Evolutionary conservation across 2,113 vertebrate genomes (phyloP).

Genomic region (Salvelinus alpinus): DNA sequence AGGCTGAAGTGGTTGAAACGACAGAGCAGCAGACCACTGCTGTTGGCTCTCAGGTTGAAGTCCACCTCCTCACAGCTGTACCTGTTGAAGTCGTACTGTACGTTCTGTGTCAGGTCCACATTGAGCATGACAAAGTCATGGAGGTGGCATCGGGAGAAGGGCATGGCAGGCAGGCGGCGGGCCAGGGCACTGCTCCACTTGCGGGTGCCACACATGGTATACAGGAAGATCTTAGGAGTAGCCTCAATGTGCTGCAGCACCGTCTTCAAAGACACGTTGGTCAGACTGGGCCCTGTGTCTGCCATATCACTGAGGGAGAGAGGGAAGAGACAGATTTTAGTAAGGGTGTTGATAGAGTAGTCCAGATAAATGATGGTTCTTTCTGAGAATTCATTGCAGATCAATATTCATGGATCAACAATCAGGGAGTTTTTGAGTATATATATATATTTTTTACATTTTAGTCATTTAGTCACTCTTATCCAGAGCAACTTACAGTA

Average conservation of each 20-base stretch:
- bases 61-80: constrained; percentile 97
- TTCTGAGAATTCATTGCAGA: too few species aligned
- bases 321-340: neutral
- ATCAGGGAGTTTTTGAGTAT: too few species aligned
- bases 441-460: too few species aligned
- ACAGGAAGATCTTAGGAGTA: constrained; percentile 91
- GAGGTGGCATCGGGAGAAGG: constrained; percentile 91
- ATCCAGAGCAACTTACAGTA: too few species aligned
- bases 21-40: constrained; percentile 90
- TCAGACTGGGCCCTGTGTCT: constrained; percentile 72
- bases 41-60: constrained; percentile 93
- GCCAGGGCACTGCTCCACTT: constrained; percentile 89
- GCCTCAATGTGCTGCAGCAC: constrained; percentile 92
- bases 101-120: constrained; percentile 93
- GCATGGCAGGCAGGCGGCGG: constrained; percentile 51
- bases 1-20: constrained; percentile 95
- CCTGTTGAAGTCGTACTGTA: constrained; percentile 96
- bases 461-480: too few species aligned
- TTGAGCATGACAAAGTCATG: constrained; percentile 93
- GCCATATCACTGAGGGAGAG: constrained; percentile 67
- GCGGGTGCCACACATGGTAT: constrained; percentile 87
- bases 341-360: too few species aligned
- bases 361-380: too few species aligned
- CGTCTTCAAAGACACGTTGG: constrained; percentile 88
- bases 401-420: neutral